Evolutionary conservation across 2,797 vertebrate species (phyloP), one percentile per base, ranked within the genome.

Genomic region (Eremophila alpestris): DNA sequence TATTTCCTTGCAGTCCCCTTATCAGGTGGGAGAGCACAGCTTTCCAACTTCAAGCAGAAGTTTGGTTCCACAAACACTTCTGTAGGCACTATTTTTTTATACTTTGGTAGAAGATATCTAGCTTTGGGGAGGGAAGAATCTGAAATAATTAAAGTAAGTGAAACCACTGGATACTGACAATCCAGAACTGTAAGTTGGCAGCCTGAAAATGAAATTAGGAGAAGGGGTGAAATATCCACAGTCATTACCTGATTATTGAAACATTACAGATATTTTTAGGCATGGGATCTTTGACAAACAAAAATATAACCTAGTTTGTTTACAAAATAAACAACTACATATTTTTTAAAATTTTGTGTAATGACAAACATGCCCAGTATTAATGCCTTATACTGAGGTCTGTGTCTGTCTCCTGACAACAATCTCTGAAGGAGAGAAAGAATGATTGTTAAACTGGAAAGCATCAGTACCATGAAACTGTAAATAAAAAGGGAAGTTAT

Each of bases 401-500:
- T 81, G 36, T 34, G 59, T 71, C n/a, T 92, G 40, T 52, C 52
- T 93, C 63, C 52, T 69, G 43, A 55, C 16, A 75, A 67, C 27
- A 67, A 58, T 43, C 58, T 87, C 78, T 73, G 40, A 87, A 63
- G 85, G 56, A 90, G 11, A 77, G 46, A 82, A 71, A 78, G 30
- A 84, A 46, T 48, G 14, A 76, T 5, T 36, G 26, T 77, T 90
- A 80, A 82, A 77, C 49, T 36, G 68, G 63, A 87, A 89, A 90
- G n/a, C 49, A 76, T 59, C 43, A 79, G 7, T 48, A 87, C 11
- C 2, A 1, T 0, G 2, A 64, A 76, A 51, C 59, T 77, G 56
- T 70, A 89, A 94, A 83, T 52, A 93, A 59, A 79, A 76, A 84
- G 26, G 38, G 63, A 90, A 94, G 58, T 69, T 89, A 70, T 49